Conservation (phyloP, 2,888 invertebrate genomes). For the Drosophila prolongata region DNA sequence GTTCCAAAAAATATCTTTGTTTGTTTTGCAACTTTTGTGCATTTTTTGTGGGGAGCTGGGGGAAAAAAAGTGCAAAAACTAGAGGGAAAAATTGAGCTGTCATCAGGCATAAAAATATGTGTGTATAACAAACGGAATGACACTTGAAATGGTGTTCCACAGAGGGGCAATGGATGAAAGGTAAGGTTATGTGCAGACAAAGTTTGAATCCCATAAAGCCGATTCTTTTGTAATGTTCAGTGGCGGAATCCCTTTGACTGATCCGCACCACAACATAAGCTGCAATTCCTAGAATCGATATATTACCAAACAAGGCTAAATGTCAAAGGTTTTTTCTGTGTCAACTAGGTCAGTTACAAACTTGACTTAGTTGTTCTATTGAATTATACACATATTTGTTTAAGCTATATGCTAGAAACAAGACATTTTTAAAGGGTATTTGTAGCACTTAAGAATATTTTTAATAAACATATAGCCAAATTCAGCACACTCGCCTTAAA, state of each 20-base stretch:
- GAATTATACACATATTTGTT: too few species aligned
- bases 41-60: conserved; percentile 22
- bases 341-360: too few species aligned
- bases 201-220: conserved; percentile 24
- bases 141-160: conserved; percentile 36
- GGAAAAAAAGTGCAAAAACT: conserved; percentile 54
- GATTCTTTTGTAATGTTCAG: conserved; percentile 24
- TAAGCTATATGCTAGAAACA: too few species aligned
- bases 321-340: background rate
- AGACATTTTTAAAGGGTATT: too few species aligned
- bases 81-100: conserved; percentile 64
- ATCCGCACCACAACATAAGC: background rate
- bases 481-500: too few species aligned
- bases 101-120: conserved; percentile 58
- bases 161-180: conserved; percentile 6
- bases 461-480: too few species aligned
- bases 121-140: conserved; percentile 47
- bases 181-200: conserved; percentile 18
- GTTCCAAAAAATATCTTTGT: conserved; percentile 19
- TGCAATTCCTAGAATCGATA: conserved; percentile 1
- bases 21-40: conserved; percentile 45
- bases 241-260: conserved; percentile 21
- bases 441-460: too few species aligned
- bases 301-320: background rate
- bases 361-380: too few species aligned